These are phyloP conservation scores for Acanthurus lineatus DNA, from an alignment of 2,797 vertebrate genomes.

Conservation along the genomic window DNA sequence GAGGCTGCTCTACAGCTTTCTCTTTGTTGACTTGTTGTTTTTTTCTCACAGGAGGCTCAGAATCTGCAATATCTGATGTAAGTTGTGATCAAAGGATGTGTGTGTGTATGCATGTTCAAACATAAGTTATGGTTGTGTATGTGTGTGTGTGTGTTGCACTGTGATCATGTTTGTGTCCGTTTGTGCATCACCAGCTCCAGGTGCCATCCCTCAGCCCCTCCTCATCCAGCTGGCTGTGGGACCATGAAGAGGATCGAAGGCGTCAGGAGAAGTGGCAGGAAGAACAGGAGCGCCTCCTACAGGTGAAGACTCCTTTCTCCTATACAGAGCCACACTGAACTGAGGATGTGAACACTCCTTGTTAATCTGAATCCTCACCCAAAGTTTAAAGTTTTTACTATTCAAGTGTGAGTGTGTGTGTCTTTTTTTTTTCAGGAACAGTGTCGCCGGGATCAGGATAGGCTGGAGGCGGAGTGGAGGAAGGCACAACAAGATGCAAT, in stretches of 20 bases:
- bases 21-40: conserved; percentile 36
- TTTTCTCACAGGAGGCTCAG: conserved; percentile 88
- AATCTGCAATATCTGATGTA: conserved; percentile 94
- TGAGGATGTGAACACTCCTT: background rate
- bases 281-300: conserved; percentile 95
- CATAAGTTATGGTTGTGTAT: background rate
- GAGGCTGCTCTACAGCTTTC: background rate
- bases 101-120: conserved; percentile 9
- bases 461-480: conserved; percentile 92
- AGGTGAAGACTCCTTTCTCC: conserved; percentile 82
- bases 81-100: conserved; percentile 75
- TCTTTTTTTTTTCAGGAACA: conserved; percentile 87
- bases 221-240: conserved; percentile 92
- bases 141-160: background rate
- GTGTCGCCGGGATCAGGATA: conserved; percentile 92
- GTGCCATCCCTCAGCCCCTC: conserved; percentile 91
- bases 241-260: conserved; percentile 91
- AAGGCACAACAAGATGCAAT: conserved; percentile 89
- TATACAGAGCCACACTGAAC: background rate
- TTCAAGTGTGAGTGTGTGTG: conserved; percentile 16
- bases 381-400: background rate
- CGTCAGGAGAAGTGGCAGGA: conserved; percentile 97
- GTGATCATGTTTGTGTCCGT: conserved; percentile 43
- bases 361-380: background rate
- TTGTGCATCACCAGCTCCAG: conserved; percentile 85